Percentiles rank a stretch among this genome's conserved stretches.
These are phyloP conservation scores for Diaphora mendica DNA, from an alignment of 2,888 invertebrate genomes.

Conservation along the genomic window DNA sequence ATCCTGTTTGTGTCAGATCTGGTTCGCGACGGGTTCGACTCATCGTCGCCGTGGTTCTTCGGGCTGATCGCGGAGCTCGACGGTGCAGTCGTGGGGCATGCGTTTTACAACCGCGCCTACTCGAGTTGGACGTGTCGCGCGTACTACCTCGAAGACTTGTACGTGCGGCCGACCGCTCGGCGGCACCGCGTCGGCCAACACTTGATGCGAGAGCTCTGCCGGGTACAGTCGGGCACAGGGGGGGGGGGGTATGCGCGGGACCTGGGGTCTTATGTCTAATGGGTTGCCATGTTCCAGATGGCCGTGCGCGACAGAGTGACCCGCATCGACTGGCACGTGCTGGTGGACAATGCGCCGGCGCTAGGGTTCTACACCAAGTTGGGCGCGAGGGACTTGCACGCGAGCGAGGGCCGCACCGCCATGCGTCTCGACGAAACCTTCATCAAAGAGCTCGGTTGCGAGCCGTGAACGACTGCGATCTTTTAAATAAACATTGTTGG, in stretches of 20 bases:
- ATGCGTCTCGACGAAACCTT: slow-evolving; percentile 69
- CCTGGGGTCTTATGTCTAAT: neutral
- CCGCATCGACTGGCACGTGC: slow-evolving; percentile 92
- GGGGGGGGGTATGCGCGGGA: no score
- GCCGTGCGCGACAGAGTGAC: slow-evolving; percentile 82
- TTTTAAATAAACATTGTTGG: neutral
- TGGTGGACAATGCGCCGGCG: slow-evolving; percentile 91
- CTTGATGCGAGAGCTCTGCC: slow-evolving; percentile 83
- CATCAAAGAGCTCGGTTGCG: slow-evolving; percentile 55
- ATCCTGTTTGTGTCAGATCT: slow-evolving; percentile 78
- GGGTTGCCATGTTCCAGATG: slow-evolving; percentile 53
- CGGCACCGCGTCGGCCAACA: slow-evolving; percentile 87
- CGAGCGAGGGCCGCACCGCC: slow-evolving; percentile 69
- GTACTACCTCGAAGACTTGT: slow-evolving; percentile 94
- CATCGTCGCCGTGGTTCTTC: slow-evolving; percentile 87
- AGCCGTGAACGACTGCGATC: neutral
- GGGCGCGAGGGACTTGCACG: slow-evolving; percentile 86
- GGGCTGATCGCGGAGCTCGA: slow-evolving; percentile 87
- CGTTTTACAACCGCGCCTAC: slow-evolving; percentile 92
- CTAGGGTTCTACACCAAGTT: slow-evolving; percentile 90
- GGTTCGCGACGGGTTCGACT: slow-evolving; percentile 89
- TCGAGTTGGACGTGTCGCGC: slow-evolving; percentile 94
- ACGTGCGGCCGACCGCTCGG: slow-evolving; percentile 89
- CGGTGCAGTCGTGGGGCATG: slow-evolving; percentile 89
- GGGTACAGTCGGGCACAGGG: slow-evolving; percentile 16